phyloP scores from a whole-genome alignment of 2,797 vertebrate genomes.

The Pogoniulus pusillus region DNA sequence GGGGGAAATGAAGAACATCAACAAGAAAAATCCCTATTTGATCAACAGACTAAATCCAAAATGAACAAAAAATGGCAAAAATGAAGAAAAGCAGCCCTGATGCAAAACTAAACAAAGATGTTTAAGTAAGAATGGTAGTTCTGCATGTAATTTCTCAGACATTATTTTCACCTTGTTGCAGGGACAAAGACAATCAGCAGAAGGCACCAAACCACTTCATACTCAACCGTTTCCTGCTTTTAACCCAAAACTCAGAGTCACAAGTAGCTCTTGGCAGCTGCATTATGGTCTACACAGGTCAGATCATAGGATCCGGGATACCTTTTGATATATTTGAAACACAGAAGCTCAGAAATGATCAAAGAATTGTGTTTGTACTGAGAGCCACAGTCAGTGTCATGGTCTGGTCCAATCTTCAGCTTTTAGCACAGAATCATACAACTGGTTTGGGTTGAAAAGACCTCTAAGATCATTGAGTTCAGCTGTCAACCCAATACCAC shows the following conservation, averaged over 20 bases:
- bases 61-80: not conserved
- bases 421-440: not conserved
- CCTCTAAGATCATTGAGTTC: too few species aligned
- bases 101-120: not conserved
- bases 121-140: not conserved
- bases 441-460: too few species aligned
- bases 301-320: not conserved
- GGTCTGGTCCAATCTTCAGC: not conserved
- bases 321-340: not conserved
- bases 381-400: accelerated
- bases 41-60: not conserved
- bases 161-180: not conserved
- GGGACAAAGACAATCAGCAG: not conserved
- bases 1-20: not conserved
- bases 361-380: accelerated
- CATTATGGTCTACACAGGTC: not conserved
- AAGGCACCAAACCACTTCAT: not conserved
- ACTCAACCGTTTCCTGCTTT: not conserved
- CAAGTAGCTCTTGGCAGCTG: not conserved
- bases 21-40: not conserved
- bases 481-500: too few species aligned
- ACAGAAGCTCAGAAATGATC: not conserved
- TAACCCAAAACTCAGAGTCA: not conserved
- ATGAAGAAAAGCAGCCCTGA: not conserved
- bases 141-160: not conserved